A percentile compares a stretch with the other conserved stretches of the same genome.
Evolutionary conservation across 2,888 invertebrate genomes (phyloP).

Genomic region (Bellardia bayeri): DNA sequence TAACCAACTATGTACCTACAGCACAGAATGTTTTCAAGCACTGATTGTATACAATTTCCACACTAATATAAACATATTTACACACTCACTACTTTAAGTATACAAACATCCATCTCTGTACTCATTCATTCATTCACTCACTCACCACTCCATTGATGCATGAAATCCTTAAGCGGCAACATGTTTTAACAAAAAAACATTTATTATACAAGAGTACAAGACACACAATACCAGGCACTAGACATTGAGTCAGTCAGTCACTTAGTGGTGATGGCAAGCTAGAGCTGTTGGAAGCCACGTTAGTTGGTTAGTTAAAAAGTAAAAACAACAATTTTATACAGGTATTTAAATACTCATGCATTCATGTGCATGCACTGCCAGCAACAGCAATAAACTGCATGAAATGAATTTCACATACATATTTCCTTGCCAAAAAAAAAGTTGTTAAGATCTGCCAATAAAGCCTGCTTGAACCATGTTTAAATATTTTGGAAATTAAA

Average conservation of each 20-base stretch:
- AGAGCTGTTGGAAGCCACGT: slow-evolving; percentile 9
- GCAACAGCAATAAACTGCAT: not conserved
- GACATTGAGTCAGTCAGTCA: not conserved
- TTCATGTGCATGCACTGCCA: not conserved
- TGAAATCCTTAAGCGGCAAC: slow-evolving; percentile 67
- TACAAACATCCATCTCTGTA: not conserved
- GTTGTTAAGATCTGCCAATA: slow-evolving; percentile 49
- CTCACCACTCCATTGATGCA: slow-evolving; percentile 59
- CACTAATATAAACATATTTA: slow-evolving; percentile 11
- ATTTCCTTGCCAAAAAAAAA: slow-evolving; percentile 1
- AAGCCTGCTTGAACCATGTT: not conserved
- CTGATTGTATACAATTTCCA: slow-evolving; percentile 32
- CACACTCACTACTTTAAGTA: slow-evolving; percentile 2
- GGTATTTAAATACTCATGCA: slow-evolving; percentile 10
- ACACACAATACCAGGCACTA: slow-evolving; percentile 1
- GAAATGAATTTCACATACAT: slow-evolving; percentile 15
- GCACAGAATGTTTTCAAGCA: slow-evolving; percentile 8
- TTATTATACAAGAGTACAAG: slow-evolving; percentile 37
- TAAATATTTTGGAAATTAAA: slow-evolving; percentile 22
- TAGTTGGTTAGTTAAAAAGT: slow-evolving; percentile 14
- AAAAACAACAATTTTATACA: slow-evolving; percentile 5
- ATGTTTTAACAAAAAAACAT: slow-evolving; percentile 60
- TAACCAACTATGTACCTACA: not conserved
- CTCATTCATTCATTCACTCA: not conserved
- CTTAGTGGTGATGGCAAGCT: not conserved